Evolutionary conservation across 2,888 invertebrate genomes (phyloP).

Genomic region (Orgyia antiqua): DNA sequence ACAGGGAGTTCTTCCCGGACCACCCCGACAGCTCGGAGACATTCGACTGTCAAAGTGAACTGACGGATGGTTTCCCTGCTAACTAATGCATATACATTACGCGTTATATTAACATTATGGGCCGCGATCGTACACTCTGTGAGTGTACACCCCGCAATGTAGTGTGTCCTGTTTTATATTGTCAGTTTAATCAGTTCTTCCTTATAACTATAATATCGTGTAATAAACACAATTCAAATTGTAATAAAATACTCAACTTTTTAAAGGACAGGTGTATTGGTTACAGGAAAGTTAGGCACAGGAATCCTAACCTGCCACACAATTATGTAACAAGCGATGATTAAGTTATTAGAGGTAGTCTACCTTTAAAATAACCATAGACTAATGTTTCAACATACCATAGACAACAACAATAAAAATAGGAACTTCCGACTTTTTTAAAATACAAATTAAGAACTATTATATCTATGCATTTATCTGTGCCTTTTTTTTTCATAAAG

Average conservation of each 20-base stretch:
- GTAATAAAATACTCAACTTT: slow-evolving; percentile 2
- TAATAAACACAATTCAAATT: slow-evolving; percentile 4
- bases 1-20: slow-evolving; percentile 87
- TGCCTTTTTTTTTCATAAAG: too few species aligned
- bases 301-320: too few species aligned
- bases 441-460: slow-evolving; percentile 7
- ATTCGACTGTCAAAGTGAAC: slow-evolving; percentile 65
- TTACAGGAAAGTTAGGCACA: too few species aligned
- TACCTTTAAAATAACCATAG: slow-evolving; percentile 5
- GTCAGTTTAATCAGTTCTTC: too few species aligned
- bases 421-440: too few species aligned
- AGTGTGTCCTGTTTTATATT: too few species aligned
- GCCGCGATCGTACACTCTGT: slow-evolving; percentile 22
- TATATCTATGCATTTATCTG: too few species aligned
- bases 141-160: slow-evolving; percentile 10
- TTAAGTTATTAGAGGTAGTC: too few species aligned
- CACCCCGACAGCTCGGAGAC: slow-evolving; percentile 81
- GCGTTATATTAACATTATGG: slow-evolving; percentile 21
- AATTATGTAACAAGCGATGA: too few species aligned
- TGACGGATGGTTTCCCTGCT: slow-evolving; percentile 51
- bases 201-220: slow-evolving; percentile 8
- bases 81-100: slow-evolving; percentile 41
- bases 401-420: slow-evolving; percentile 11
- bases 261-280: too few species aligned
- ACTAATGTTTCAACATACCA: slow-evolving; percentile 26